These are phyloP conservation scores for Nannoperca australis DNA, from an alignment of 2,797 vertebrate genomes.

Conservation along the genomic window DNA sequence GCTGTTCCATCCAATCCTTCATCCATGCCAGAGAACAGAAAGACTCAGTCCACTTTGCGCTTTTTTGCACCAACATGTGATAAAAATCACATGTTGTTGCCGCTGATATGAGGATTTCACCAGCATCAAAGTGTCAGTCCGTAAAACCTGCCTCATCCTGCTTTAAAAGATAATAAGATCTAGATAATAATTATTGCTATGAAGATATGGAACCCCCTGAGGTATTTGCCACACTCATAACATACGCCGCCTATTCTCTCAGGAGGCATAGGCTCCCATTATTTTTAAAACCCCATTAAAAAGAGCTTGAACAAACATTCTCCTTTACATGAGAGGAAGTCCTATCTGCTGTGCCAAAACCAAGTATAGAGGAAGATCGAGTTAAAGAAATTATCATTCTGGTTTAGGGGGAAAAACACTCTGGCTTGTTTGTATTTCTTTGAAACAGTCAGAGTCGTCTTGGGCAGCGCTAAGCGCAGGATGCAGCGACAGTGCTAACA, in stretches of 20 bases:
- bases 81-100: background rate
- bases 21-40: background rate
- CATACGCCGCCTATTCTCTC: slow-evolving; percentile 10
- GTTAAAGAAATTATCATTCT: too few relatives aligned
- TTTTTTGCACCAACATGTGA: slow-evolving; percentile 1
- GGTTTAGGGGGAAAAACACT: too few relatives aligned
- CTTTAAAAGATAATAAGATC: background rate
- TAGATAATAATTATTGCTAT: slow-evolving; percentile 13
- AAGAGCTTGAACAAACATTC: slow-evolving; percentile 21
- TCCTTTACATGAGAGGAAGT: slow-evolving; percentile 15
- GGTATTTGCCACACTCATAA: slow-evolving; percentile 15
- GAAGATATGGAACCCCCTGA: background rate
- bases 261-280: slow-evolving; percentile 12
- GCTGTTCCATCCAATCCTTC: background rate
- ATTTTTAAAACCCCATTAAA: slow-evolving; percentile 34
- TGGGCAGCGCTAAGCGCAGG: too few relatives aligned
- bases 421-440: too few relatives aligned
- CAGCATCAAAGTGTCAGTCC: slow-evolving; percentile 4
- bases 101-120: slow-evolving; percentile 10
- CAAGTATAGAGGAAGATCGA: too few relatives aligned
- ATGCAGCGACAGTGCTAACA: too few relatives aligned
- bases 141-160: slow-evolving; percentile 3
- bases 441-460: too few relatives aligned
- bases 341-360: too few relatives aligned
- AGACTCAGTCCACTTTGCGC: background rate